Conservation (phyloP, 2,113 vertebrate species). For the Porphyrio hochstetteri region DNA sequence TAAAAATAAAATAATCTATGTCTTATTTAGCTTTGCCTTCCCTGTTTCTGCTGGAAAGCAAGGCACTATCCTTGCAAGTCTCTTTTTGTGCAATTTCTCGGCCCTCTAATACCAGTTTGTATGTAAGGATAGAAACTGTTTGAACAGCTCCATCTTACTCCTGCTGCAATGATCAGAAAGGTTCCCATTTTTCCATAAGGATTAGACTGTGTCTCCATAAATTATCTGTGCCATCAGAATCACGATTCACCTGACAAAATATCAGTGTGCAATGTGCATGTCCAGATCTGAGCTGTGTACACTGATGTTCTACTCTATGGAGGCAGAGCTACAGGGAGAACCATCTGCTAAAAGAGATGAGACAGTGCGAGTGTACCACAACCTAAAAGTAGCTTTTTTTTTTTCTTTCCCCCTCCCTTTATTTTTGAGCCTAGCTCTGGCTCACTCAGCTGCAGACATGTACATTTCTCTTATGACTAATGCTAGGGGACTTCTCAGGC, state of each 20-base stretch:
- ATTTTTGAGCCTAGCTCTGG: neutral
- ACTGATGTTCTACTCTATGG: neutral
- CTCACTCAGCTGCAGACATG: neutral
- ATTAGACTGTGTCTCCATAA: neutral
- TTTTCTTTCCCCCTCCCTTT: neutral
- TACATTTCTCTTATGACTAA: neutral
- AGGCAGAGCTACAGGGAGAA: neutral
- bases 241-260: neutral
- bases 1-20: fast-evolving
- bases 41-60: neutral
- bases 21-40: neutral
- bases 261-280: neutral
- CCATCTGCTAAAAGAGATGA: neutral
- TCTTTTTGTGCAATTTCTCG: neutral
- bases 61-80: neutral
- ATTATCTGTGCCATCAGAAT: neutral
- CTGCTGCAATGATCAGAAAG: neutral
- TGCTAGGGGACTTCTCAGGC: neutral
- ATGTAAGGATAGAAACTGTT: neutral
- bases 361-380: neutral
- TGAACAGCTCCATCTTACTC: neutral
- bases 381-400: neutral
- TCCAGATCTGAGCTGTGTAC: neutral
- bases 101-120: neutral
- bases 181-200: neutral